These are phyloP conservation scores for Teleogryllus occipitalis DNA, from an alignment of 1,140 invertebrate species.

Conservation along the genomic window DNA sequence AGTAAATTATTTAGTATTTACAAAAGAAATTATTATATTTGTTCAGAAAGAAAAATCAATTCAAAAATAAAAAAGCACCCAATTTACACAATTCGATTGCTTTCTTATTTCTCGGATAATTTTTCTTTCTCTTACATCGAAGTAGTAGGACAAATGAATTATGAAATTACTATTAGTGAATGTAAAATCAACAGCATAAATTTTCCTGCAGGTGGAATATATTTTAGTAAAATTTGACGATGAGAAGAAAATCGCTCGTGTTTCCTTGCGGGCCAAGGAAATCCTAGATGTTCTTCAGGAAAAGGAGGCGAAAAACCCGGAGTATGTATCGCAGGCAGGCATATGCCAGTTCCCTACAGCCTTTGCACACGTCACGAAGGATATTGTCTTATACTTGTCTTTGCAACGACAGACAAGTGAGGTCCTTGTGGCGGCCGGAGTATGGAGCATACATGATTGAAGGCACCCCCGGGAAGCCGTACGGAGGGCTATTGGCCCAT, in stretches of 20 bases:
- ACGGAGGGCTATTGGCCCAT: slow-evolving; percentile 85
- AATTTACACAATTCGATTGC: no score
- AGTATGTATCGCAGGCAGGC: slow-evolving; percentile 45
- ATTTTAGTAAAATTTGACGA: slow-evolving; percentile 94
- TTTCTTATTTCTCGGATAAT: no score
- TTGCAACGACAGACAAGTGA: slow-evolving; percentile 49
- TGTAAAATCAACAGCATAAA: slow-evolving; percentile 20
- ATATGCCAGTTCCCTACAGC: no score
- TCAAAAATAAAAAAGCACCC: no score
- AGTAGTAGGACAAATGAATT: no score
- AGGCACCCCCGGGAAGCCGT: slow-evolving; percentile 96
- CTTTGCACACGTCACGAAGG: neutral
- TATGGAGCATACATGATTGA: slow-evolving; percentile 99
- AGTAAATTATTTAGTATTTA: no score
- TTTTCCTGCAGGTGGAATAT: slow-evolving; percentile 71
- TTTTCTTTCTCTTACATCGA: no score
- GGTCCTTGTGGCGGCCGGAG: slow-evolving; percentile 93
- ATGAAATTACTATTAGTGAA: slow-evolving; percentile 8
- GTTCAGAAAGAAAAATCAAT: no score
- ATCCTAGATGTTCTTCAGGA: slow-evolving; percentile 73
- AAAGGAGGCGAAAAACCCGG: slow-evolving; percentile 68
- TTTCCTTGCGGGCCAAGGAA: slow-evolving; percentile 73
- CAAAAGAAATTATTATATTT: no score
- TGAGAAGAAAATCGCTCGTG: slow-evolving; percentile 69
- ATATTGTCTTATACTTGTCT: slow-evolving; percentile 25